Evolutionary conservation across 2,113 vertebrate species (phyloP), one percentile per base, ranked within the genome.

Genomic region (Brachirus orientalis): DNA sequence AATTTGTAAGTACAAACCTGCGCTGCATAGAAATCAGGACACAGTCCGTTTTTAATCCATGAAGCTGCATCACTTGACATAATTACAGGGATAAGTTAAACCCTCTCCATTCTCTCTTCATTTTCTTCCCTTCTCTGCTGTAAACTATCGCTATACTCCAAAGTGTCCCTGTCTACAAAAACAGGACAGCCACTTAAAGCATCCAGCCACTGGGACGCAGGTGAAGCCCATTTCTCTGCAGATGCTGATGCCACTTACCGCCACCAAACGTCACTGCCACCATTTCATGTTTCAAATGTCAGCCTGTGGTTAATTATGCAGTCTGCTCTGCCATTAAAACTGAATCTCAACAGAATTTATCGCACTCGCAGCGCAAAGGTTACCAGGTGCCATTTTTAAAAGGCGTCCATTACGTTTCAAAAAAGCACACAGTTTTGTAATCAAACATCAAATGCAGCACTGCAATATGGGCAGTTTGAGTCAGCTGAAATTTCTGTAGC

Each of bases 201-300:
- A 11, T 20, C 22, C 50, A 44, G 66, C 58, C 57, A 72, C 65
- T 2, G 9, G 40, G 55, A 57, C 43, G 44, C 41, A 66, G 45
- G 19, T 55, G 52, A 33, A 53, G 56, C 67, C 69, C 53, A 55
- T 76, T 55, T 61, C 17, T 36, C 61, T 65, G 59, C 68, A 74
- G 62, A 64, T 20, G 66, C 37, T 44, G 17, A 2, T n/a, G n/a
- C n/a, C n/a, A n/a, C n/a, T n/a, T n/a, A n/a, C 46, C 41, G 3
- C 53, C 74, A 45, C 44, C 55, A 48, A 66, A 72, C 52, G 35
- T 41, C 47, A 20, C 62, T 54, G 48, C 56, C 40, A 3, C 70
- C 68, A n/a, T n/a, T n/a, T 54, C 64, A 22, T 47, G 36, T 84
- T 86, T 86, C 62, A 89, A 90, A 90, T 86, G 88, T 88, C 84